phyloP scores from a whole-genome alignment of 2,888 invertebrate species.

The Eilema depressum region DNA sequence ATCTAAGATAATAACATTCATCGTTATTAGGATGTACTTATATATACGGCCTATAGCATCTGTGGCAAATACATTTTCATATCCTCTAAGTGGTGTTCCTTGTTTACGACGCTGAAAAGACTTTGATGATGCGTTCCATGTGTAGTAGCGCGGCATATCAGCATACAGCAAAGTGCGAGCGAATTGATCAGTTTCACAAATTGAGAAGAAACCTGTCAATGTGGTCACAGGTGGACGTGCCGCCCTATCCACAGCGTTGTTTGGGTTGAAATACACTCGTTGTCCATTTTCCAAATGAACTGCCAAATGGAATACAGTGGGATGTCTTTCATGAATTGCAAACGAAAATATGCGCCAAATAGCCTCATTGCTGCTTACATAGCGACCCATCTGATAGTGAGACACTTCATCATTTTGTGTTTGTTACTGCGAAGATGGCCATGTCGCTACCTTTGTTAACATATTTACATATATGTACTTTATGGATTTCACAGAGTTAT shows the following conservation, averaged over 20 bases:
- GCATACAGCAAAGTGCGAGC: constrained; percentile 4
- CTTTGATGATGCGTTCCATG: too few relatives aligned
- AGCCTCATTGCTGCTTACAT: constrained; percentile 45
- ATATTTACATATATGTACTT: constrained; percentile 26
- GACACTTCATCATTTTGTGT: constrained; percentile 40
- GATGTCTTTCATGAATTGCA: constrained; percentile 29
- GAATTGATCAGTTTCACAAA: neutral
- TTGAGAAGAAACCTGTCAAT: constrained; percentile 37
- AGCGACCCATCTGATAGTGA: constrained; percentile 40
- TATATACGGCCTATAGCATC: too few relatives aligned
- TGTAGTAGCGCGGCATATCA: neutral
- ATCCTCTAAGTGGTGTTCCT: too few relatives aligned
- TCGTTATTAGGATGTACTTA: too few relatives aligned
- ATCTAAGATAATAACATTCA: too few relatives aligned
- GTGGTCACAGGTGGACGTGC: constrained; percentile 18
- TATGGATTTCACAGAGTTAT: constrained; percentile 27
- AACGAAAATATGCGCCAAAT: constrained; percentile 29
- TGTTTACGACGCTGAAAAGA: too few relatives aligned
- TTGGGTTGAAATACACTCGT: constrained; percentile 8
- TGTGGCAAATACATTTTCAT: too few relatives aligned
- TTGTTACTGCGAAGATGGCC: constrained; percentile 31
- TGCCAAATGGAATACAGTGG: constrained; percentile 34
- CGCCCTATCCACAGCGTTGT: neutral
- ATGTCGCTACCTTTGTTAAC: constrained; percentile 43
- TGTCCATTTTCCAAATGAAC: constrained; percentile 6